Base-by-base conservation (phyloP, 2,888 invertebrate genomes). In the Chromoteleia sp. region DNA sequence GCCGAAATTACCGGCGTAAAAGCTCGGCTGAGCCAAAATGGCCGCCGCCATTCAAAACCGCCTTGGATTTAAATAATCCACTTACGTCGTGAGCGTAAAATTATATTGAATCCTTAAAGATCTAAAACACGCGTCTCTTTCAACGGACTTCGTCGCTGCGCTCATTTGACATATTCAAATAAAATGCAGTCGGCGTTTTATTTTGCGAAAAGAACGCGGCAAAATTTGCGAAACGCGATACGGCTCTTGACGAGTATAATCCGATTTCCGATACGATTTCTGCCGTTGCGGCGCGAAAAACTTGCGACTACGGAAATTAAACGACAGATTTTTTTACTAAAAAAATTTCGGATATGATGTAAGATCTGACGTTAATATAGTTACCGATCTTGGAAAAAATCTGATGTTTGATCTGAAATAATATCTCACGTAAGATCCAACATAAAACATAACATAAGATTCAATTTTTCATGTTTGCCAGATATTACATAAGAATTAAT, bases 21-120 rank as follows among this genome's bases (percentile, higher is more conserved):
- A 79, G 54, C 56, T 48, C 50, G 50, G 6, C 50, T 45, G 39
- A 56, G 43, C 12, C 30, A 70, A 75, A 74, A 68, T 58, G 70
- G 74, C 70, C 17, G 58, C 43, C 45, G 41, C 50, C 43, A 75
- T 63, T 70, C 21, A 70, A 52, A 74, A 56, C 54, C 52, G 15
- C 25, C 25, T 29, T 19, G 14, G 45, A 70, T 74, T 80, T 70
- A 63, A 80, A 74, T 70, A 80, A 80, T 74, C 80, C 48, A 70
- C 67, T 70, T 63, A 4, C 19, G 17, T 61, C 48, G n/a, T 7
- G 10, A 50, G 36, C 50, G 65, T 61, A 15, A 50, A 79, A 79
- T 74, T 79, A 74, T 25, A 67, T 65, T 25, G 59, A 67, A 71
- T 21, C 19, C 50, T 45, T 65, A 15, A 58, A 50, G 50, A 29